A percentile compares a stretch with the other conserved stretches of the same genome.
Conservation (phyloP, 2,797 vertebrate genomes). For the Gymnopithys bicolor region DNA sequence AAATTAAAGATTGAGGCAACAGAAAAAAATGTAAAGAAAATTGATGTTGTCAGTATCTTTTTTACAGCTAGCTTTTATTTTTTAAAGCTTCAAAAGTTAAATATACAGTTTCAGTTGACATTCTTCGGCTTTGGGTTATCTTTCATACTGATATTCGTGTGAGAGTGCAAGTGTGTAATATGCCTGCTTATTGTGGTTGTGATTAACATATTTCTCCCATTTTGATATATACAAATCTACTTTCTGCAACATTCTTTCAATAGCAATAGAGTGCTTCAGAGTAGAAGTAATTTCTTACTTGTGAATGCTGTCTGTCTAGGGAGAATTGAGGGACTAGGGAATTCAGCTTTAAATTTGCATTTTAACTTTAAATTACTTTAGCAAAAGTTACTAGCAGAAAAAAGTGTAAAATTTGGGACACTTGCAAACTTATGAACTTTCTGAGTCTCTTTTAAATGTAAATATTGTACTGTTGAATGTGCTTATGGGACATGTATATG, state of each 20-base stretch:
- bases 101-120: background rate
- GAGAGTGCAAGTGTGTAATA: background rate
- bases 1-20: background rate
- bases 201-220: constrained; percentile 24
- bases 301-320: background rate
- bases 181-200: background rate
- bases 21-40: background rate
- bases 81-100: background rate
- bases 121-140: constrained; percentile 10
- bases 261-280: constrained; percentile 21
- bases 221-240: constrained; percentile 21
- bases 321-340: constrained; percentile 12
- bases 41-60: background rate
- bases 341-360: constrained; percentile 46
- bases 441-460: constrained; percentile 61
- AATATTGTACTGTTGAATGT: constrained; percentile 40
- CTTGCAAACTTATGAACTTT: constrained; percentile 51
- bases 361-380: constrained; percentile 49
- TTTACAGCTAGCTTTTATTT: background rate
- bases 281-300: constrained; percentile 31
- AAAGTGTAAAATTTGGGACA: constrained; percentile 16
- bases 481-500: constrained; percentile 30
- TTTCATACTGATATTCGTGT: background rate
- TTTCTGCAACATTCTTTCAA: constrained; percentile 12
- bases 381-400: constrained; percentile 40